phyloP scores from a whole-genome alignment of 2,113 vertebrate genomes.

The Nibea albiflora region DNA sequence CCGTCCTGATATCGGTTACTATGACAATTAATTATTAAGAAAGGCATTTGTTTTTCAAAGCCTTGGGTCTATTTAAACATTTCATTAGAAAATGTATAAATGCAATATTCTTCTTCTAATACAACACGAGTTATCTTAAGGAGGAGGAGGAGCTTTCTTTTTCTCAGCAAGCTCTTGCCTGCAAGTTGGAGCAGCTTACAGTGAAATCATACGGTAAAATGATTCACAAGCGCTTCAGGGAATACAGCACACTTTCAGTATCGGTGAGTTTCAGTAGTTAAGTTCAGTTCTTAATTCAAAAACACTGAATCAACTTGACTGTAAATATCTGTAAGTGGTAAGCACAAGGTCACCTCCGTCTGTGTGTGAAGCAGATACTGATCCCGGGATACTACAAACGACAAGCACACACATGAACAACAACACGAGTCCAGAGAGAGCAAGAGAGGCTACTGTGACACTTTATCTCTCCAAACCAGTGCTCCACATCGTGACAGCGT shows the following conservation, averaged over 20 bases:
- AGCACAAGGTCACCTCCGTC: conserved; percentile 43
- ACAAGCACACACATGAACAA: background rate
- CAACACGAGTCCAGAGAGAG: background rate
- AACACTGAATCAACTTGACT: too few relatives aligned
- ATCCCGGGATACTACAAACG: background rate
- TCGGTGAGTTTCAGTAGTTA: background rate
- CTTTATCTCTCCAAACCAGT: background rate
- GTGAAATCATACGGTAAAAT: background rate
- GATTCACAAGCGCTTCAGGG: conserved; percentile 12
- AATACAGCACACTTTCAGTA: conserved; percentile 10
- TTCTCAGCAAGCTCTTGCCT: background rate
- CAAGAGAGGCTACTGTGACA: background rate
- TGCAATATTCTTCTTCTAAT: background rate
- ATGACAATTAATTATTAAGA: conserved; percentile 71
- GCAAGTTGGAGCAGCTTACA: conserved; percentile 8
- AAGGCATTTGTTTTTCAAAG: conserved; percentile 11
- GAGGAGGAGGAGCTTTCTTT: background rate
- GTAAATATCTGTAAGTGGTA: background rate
- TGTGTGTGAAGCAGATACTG: conserved; percentile 1
- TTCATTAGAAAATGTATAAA: conserved; percentile 27
- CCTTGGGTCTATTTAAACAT: conserved; percentile 39
- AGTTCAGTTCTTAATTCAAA: too few relatives aligned
- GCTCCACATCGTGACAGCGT: background rate
- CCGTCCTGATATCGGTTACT: conserved; percentile 54
- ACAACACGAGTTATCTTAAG: too few relatives aligned